Evolutionary conservation across 2,888 invertebrate species (phyloP).

Genomic region (Clepsis dumicolana): DNA sequence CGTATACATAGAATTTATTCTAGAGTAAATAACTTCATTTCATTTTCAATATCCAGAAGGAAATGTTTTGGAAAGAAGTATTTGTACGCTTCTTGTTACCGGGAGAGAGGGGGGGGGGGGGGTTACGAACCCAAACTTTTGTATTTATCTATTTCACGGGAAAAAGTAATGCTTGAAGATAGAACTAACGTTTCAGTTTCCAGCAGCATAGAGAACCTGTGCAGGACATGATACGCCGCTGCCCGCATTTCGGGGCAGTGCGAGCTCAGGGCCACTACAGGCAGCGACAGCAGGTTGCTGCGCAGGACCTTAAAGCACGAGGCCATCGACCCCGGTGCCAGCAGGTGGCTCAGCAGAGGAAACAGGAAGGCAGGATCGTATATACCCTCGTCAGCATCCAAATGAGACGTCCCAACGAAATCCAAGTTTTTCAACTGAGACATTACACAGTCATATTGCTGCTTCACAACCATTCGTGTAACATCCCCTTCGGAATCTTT

Average conservation of each 20-base stretch:
- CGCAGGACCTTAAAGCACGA: conserved; percentile 90
- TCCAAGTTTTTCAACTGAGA: conserved; percentile 55
- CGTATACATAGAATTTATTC: no score
- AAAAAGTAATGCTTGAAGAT: no score
- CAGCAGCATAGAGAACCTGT: conserved; percentile 90
- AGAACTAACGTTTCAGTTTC: conserved; percentile 88
- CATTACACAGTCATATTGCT: conserved; percentile 56
- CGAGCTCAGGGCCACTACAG: conserved; percentile 90
- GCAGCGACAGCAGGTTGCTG: conserved; percentile 89
- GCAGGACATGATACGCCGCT: conserved; percentile 91
- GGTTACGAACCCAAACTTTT: no score
- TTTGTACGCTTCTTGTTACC: no score
- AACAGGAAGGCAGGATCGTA: conserved; percentile 95
- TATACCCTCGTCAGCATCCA: conserved; percentile 70
- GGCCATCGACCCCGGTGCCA: conserved; percentile 91
- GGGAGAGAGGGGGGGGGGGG: no score
- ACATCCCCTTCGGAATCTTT: conserved; percentile 62
- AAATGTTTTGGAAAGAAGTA: no score
- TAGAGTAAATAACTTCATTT: no score
- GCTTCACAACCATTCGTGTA: conserved; percentile 55
- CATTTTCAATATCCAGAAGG: no score
- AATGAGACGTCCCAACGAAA: conserved; percentile 59
- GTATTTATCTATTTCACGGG: no score
- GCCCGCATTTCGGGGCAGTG: conserved; percentile 88
- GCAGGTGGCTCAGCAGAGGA: conserved; percentile 90